phyloP scores from a whole-genome alignment of 2,888 invertebrate genomes.

The Acanthosepion lycidas region DNA sequence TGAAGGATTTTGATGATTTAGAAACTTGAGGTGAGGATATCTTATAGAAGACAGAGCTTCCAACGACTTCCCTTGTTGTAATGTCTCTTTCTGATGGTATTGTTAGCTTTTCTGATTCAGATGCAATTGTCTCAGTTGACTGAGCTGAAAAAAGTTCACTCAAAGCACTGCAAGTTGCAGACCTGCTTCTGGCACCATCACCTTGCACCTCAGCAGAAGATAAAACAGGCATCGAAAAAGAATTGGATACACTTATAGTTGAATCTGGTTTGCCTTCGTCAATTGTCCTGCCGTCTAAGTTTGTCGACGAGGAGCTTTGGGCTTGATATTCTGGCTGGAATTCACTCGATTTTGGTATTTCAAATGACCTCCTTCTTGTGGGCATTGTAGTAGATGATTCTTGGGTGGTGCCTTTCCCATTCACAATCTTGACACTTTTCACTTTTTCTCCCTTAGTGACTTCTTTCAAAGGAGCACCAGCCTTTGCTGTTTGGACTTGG shows the following conservation, averaged over 20 bases:
- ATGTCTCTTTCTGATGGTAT: slow-evolving; percentile 34
- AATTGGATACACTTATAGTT: slow-evolving; percentile 60
- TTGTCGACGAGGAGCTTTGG: slow-evolving; percentile 54
- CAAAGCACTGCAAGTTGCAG: slow-evolving; percentile 57
- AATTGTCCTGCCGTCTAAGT: slow-evolving; percentile 39
- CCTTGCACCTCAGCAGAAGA: slow-evolving; percentile 53
- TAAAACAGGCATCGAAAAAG: slow-evolving; percentile 65
- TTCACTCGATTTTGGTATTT: slow-evolving; percentile 53
- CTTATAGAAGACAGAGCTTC: slow-evolving; percentile 35
- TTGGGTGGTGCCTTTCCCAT: slow-evolving; percentile 47
- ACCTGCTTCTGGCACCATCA: slow-evolving; percentile 50
- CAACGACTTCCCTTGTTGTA: not conserved
- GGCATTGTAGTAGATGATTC: slow-evolving; percentile 50
- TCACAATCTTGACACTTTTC: slow-evolving; percentile 53
- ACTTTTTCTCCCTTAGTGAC: slow-evolving; percentile 66
- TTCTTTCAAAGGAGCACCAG: slow-evolving; percentile 60
- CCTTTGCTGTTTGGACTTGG: slow-evolving; percentile 58
- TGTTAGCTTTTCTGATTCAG: not conserved
- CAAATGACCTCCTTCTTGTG: slow-evolving; percentile 52
- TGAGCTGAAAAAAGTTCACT: slow-evolving; percentile 2
- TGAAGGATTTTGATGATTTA: not conserved
- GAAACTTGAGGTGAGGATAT: not conserved
- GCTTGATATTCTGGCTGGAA: slow-evolving; percentile 49
- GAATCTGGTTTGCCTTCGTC: slow-evolving; percentile 58
- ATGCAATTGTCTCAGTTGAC: slow-evolving; percentile 23